Percentiles rank a stretch among this genome's conserved stretches.
phyloP scores from a whole-genome alignment of 1,140 invertebrate genomes.

The Leptinotarsa defecta region DNA sequence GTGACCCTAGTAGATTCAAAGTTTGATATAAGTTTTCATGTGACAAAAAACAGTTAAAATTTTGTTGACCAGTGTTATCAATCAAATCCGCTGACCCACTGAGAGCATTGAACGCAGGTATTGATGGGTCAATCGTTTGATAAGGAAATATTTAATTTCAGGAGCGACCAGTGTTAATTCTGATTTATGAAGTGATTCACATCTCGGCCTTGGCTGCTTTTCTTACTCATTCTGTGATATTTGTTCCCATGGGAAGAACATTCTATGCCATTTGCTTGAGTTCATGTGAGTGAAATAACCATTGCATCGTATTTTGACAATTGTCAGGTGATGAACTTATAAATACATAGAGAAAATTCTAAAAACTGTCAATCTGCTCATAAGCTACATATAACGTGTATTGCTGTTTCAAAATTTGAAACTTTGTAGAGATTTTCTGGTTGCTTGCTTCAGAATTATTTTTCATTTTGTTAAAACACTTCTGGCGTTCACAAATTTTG shows the following conservation, averaged over 20 bases:
- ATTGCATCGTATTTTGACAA: too few relatives aligned
- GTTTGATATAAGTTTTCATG: too few relatives aligned
- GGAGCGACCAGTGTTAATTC: conserved; percentile 13
- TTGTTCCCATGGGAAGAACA: background rate
- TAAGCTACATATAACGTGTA: background rate
- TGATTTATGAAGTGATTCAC: conserved; percentile 8
- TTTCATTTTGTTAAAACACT: too few relatives aligned
- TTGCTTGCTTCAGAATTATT: too few relatives aligned
- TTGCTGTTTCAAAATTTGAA: background rate
- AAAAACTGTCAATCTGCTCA: background rate
- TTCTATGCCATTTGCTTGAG: background rate
- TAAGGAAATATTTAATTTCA: background rate
- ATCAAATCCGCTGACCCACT: too few relatives aligned
- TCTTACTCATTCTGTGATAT: conserved; percentile 9
- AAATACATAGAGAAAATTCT: background rate
- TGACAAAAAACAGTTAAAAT: too few relatives aligned
- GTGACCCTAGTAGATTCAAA: too few relatives aligned
- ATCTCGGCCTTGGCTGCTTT: conserved; percentile 9
- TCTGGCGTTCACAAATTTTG: too few relatives aligned
- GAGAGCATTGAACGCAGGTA: too few relatives aligned
- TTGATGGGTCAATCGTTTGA: background rate
- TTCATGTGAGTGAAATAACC: too few relatives aligned
- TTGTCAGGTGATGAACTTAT: background rate
- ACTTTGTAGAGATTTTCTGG: too few relatives aligned
- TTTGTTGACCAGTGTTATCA: too few relatives aligned